Evolutionary conservation across 2,888 invertebrate species (phyloP).

Genomic region (Tuta absoluta): DNA sequence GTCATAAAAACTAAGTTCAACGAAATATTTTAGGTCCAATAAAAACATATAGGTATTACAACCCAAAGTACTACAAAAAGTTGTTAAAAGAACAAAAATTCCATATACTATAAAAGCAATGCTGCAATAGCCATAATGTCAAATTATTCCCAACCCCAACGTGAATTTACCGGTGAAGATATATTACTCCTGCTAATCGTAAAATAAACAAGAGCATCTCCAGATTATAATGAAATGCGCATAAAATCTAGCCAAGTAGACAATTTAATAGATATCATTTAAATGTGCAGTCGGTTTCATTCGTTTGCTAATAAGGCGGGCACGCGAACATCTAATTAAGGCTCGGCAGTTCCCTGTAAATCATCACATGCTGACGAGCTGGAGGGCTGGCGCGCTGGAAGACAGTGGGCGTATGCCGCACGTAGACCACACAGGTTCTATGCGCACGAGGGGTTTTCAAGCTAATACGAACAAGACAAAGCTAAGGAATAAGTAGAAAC

Average conservation of each 20-base stretch:
- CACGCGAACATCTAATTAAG: constrained; percentile 50
- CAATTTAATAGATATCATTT: constrained; percentile 17
- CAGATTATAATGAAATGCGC: background rate
- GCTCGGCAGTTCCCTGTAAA: constrained; percentile 43
- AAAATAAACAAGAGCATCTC: constrained; percentile 32
- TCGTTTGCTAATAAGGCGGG: constrained; percentile 45
- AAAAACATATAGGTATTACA: no score
- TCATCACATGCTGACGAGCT: constrained; percentile 43
- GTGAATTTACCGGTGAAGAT: no score
- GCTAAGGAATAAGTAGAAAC: background rate
- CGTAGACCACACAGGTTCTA: constrained; percentile 35
- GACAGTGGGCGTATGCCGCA: constrained; percentile 35
- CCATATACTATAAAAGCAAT: no score
- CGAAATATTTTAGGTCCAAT: no score
- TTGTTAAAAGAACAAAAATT: no score
- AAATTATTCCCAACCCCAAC: no score
- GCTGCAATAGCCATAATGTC: no score
- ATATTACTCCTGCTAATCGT: no score
- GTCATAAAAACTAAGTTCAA: no score
- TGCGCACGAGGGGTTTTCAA: background rate
- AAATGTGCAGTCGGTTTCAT: constrained; percentile 23
- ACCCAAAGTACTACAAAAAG: no score
- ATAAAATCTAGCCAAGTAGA: background rate
- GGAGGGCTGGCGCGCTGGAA: constrained; percentile 25
- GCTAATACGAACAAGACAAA: background rate